These are phyloP conservation scores for Astur gentilis DNA, from an alignment of 2,113 vertebrate genomes.

Conservation along the genomic window DNA sequence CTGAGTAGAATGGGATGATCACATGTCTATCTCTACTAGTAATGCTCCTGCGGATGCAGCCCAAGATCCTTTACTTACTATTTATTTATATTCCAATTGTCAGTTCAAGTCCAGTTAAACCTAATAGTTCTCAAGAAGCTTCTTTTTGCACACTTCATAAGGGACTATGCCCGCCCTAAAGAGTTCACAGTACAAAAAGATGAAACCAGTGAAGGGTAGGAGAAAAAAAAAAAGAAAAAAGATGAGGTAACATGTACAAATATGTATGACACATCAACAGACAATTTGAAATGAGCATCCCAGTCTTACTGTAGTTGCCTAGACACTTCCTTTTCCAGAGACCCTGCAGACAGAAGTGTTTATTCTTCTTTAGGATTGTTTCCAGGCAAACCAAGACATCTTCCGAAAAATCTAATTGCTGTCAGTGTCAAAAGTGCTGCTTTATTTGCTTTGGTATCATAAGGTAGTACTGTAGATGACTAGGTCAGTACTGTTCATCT, in stretches of 20 bases:
- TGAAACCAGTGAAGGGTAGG: background rate
- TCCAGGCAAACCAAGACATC: background rate
- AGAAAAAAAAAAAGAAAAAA: background rate
- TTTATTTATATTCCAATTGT: background rate
- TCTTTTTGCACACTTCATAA: background rate
- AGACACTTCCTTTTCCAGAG: background rate
- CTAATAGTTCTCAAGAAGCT: background rate
- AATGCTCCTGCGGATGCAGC: background rate
- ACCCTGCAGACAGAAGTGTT: background rate
- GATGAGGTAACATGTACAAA: background rate
- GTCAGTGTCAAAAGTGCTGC: background rate
- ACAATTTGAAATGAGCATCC: background rate
- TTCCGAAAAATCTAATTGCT: background rate
- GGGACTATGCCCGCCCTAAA: background rate
- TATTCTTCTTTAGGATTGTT: background rate
- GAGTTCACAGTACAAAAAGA: background rate
- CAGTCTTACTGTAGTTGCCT: background rate
- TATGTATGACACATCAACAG: background rate
- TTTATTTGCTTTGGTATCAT: background rate
- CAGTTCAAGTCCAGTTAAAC: background rate
- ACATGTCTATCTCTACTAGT: background rate
- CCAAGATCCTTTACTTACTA: background rate
- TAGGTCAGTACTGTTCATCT: background rate
- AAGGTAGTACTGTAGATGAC: background rate
- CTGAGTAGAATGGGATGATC: background rate